A percentile compares a stretch with the other conserved stretches of the same genome.
phyloP scores from a whole-genome alignment of 1,140 invertebrate species.

The Trachymyrmex septentrionalis region DNA sequence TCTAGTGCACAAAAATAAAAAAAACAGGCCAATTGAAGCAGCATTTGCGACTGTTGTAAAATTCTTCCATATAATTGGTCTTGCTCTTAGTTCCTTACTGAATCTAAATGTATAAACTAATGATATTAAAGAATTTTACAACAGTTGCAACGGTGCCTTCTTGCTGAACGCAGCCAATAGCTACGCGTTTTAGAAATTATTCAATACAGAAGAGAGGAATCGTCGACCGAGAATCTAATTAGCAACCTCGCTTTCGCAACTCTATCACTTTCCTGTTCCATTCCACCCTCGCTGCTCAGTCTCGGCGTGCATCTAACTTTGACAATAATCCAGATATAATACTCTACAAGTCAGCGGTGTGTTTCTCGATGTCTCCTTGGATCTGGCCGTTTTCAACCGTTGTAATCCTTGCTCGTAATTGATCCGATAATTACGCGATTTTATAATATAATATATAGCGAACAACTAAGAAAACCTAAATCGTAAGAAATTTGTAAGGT shows the following conservation, averaged over 20 bases:
- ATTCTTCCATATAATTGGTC: no score
- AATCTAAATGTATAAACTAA: no score
- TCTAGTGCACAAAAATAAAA: no score
- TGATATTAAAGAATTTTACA: no score
- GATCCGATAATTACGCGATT: slow-evolving; percentile 30
- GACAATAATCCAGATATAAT: slow-evolving; percentile 32
- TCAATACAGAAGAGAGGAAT: slow-evolving; percentile 25
- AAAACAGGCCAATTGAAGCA: no score
- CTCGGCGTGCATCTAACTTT: slow-evolving; percentile 33
- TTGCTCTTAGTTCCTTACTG: no score
- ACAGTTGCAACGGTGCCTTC: no score
- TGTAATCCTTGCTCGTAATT: slow-evolving; percentile 33
- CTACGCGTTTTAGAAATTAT: slow-evolving; percentile 24
- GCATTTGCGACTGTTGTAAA: no score
- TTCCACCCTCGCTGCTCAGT: background rate
- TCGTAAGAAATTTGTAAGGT: background rate
- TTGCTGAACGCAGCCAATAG: no score
- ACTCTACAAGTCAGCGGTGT: background rate
- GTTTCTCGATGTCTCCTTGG: slow-evolving; percentile 35
- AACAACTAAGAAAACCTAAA: background rate
- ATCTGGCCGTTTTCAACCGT: slow-evolving; percentile 30
- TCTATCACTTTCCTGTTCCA: background rate
- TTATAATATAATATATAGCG: no score
- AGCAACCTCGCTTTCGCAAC: background rate
- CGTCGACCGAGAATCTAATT: slow-evolving; percentile 18